These are phyloP conservation scores for Barypeithes pellucidus DNA, from an alignment of 2,888 invertebrate genomes.

Conservation along the genomic window DNA sequence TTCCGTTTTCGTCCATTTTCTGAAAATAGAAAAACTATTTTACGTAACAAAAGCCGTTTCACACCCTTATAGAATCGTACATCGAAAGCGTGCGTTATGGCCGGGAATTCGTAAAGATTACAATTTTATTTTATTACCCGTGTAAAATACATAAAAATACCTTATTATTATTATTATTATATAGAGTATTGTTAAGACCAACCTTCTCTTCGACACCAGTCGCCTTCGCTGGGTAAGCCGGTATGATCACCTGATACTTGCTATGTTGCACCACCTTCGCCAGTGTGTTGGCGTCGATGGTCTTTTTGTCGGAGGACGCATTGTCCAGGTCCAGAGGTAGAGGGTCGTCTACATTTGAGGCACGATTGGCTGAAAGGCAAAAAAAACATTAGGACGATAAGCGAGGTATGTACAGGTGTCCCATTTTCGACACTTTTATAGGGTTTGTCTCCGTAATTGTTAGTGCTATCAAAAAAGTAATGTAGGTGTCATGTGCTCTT, in stretches of 20 bases:
- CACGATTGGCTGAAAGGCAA: constrained; percentile 51
- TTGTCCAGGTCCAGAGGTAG: constrained; percentile 58
- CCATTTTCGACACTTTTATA: too few relatives aligned
- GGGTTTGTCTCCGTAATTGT: too few relatives aligned
- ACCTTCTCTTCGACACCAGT: constrained; percentile 58
- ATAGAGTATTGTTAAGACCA: constrained; percentile 41
- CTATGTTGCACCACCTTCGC: constrained; percentile 58
- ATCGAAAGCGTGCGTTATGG: not conserved
- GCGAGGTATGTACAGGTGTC: too few relatives aligned
- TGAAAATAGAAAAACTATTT: constrained; percentile 67
- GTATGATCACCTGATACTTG: constrained; percentile 60
- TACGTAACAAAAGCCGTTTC: constrained; percentile 46
- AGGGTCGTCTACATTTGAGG: constrained; percentile 61
- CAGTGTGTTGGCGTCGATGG: constrained; percentile 57
- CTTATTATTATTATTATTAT: too few relatives aligned
- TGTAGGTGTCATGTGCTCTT: too few relatives aligned
- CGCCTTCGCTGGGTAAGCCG: constrained; percentile 50
- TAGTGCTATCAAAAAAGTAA: too few relatives aligned
- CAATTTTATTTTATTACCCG: too few relatives aligned
- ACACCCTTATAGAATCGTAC: constrained; percentile 11
- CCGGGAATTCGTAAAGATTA: too few relatives aligned
- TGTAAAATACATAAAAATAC: too few relatives aligned
- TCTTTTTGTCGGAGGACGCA: constrained; percentile 56
- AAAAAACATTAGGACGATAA: not conserved
- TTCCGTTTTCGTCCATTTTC: constrained; percentile 88